These are phyloP conservation scores for Eurystomus glaucurus DNA, from an alignment of 2,797 vertebrate species.

Conservation along the genomic window DNA sequence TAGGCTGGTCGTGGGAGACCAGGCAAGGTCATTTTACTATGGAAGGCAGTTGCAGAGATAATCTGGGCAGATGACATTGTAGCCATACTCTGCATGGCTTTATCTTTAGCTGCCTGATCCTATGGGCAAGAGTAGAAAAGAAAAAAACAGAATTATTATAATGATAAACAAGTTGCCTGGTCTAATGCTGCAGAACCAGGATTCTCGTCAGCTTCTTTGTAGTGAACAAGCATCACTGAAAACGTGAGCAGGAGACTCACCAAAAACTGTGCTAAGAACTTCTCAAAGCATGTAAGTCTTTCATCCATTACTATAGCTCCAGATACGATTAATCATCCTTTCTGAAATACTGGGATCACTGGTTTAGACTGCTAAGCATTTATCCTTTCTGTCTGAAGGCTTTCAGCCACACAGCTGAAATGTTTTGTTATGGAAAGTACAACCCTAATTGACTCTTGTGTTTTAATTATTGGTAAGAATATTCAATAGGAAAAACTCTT, in stretches of 20 bases:
- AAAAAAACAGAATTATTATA: neutral
- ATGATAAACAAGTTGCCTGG: neutral
- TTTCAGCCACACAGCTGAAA: neutral
- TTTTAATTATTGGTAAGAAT: neutral
- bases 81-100: constrained; percentile 97
- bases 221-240: neutral
- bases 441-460: neutral
- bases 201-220: neutral
- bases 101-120: constrained; percentile 98
- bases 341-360: neutral
- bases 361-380: neutral
- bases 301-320: neutral
- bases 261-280: neutral
- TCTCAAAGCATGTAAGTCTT: neutral
- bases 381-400: neutral
- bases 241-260: neutral
- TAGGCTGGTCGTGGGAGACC: constrained; percentile 90
- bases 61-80: constrained; percentile 97
- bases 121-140: constrained; percentile 70
- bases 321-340: neutral
- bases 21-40: constrained; percentile 94
- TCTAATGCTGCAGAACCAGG: neutral
- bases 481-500: neutral
- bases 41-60: constrained; percentile 94
- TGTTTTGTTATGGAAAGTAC: neutral